Percentiles rank a stretch among this genome's conserved stretches.
Evolutionary conservation across 1,140 invertebrate species (phyloP).

Genomic region (Formica selysi): DNA sequence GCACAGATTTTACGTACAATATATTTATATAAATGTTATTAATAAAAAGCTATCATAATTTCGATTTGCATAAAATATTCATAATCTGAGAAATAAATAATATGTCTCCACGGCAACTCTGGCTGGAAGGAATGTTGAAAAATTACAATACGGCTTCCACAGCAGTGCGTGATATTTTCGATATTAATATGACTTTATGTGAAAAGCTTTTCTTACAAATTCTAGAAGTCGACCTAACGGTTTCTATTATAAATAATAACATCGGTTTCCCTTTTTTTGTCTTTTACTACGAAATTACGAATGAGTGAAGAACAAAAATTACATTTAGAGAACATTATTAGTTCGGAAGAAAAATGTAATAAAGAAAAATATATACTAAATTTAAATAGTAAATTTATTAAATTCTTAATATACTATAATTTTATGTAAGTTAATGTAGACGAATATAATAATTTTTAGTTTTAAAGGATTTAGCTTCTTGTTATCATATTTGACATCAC

Average conservation of each 20-base stretch:
- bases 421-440: too few species aligned
- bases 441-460: too few species aligned
- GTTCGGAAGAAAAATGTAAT: neutral
- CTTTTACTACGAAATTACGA: neutral
- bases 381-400: slow-evolving; percentile 3
- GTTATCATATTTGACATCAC: too few species aligned
- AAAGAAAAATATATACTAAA: neutral
- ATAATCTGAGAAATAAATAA: slow-evolving; percentile 1
- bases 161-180: slow-evolving; percentile 11
- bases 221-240: neutral
- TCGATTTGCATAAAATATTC: neutral
- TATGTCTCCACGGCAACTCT: neutral
- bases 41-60: slow-evolving; percentile 10
- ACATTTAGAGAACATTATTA: neutral
- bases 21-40: slow-evolving; percentile 10
- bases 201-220: neutral
- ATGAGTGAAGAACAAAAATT: neutral
- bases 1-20: slow-evolving; percentile 11
- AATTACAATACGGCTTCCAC: neutral
- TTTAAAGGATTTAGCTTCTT: too few species aligned
- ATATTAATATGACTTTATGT: neutral
- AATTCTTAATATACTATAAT: too few species aligned
- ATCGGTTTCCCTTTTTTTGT: neutral
- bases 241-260: neutral
- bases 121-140: neutral